Conservation (phyloP, 2,113 vertebrate species). For the Speoplatyrhinus poulsoni region DNA sequence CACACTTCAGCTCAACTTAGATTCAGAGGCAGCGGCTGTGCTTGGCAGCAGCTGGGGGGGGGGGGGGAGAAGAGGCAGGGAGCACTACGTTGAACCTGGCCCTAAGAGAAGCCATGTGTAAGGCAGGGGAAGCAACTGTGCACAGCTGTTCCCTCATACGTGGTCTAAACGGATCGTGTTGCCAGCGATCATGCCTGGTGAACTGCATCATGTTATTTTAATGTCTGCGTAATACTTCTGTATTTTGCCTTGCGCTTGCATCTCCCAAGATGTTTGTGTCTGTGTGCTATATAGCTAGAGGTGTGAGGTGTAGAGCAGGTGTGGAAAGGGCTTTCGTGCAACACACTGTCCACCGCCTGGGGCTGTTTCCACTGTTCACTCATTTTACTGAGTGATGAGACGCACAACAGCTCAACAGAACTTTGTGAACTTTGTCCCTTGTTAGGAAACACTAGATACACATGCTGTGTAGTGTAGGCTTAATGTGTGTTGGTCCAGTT, state of each 20-base stretch:
- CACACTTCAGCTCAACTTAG: conserved; percentile 11
- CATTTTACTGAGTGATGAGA: conserved; percentile 11
- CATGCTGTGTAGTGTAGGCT: not conserved
- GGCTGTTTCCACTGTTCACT: conserved; percentile 4
- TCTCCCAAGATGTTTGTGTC: not conserved
- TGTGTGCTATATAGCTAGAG: conserved; percentile 8
- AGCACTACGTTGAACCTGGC: not conserved
- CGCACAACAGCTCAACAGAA: not conserved
- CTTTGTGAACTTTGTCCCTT: not conserved
- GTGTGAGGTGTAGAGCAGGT: not conserved
- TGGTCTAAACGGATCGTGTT: not conserved
- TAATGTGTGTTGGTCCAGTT: not conserved
- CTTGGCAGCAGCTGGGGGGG: not conserved
- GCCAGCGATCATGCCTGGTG: not conserved
- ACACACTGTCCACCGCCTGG: conserved; percentile 2
- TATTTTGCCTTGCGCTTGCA: too few relatives aligned
- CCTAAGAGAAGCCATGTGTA: not conserved
- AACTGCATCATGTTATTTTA: not conserved
- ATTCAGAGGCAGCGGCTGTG: not conserved
- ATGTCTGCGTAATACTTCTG: too few relatives aligned
- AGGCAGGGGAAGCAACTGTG: conserved; percentile 2
- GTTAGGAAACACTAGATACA: not conserved
- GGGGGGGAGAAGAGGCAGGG: not conserved
- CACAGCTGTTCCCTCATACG: not conserved
- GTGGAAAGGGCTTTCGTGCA: too few relatives aligned